Base-by-base conservation (phyloP, 1,140 invertebrate genomes). In the Aphaenogaster floridana region DNA sequence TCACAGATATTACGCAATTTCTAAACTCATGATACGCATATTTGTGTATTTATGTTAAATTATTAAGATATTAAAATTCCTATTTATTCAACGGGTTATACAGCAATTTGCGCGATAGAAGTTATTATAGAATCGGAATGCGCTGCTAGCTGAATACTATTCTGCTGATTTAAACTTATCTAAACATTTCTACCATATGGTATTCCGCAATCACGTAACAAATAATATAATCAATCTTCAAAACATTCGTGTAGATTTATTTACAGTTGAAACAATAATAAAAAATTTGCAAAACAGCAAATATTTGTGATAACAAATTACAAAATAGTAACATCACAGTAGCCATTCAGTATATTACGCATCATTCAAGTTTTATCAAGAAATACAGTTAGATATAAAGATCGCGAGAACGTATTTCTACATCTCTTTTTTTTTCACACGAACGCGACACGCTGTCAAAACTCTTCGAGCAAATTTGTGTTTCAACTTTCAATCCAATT, bases 111-210 rank as follows among this genome's bases (percentile, higher is more conserved):
- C 15, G 11, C 39, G 11, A 15, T 45, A 42, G 36, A 81, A 71
- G 39, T 71, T 81, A 81, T 54, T 69, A 71, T 69, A 45, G 36
- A 81, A 57, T 45, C 21, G 64, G 61, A 68, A 69, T 81, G 50
- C 50, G 79, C 21, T 81, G 15, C 39, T 39, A 81, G 57, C 8
- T 13, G n/a, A 15, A 15, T 69, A 13, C 50, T 71, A 72, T 59
- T 81, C 21, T 8, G 9, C 15, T 7, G 36, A 50, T 81, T 54
- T 81, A 72, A 72, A 54, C 39, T 28, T 81, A 81, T 81, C n/a
- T 48, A 36, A 80, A 36, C 48, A 69, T 48, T 45, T n/a, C 48
- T n/a, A 48, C 2, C 15, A 21, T 21, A n/a, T 39, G 42, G 17
- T 72, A 57, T 57, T 45, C 11, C 13, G 13, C 39, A 34, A 28